A percentile compares a stretch with the other conserved stretches of the same genome.
These are phyloP conservation scores for Oncopeltus fasciatus DNA, from an alignment of 1,140 invertebrate genomes.

Conservation along the genomic window DNA sequence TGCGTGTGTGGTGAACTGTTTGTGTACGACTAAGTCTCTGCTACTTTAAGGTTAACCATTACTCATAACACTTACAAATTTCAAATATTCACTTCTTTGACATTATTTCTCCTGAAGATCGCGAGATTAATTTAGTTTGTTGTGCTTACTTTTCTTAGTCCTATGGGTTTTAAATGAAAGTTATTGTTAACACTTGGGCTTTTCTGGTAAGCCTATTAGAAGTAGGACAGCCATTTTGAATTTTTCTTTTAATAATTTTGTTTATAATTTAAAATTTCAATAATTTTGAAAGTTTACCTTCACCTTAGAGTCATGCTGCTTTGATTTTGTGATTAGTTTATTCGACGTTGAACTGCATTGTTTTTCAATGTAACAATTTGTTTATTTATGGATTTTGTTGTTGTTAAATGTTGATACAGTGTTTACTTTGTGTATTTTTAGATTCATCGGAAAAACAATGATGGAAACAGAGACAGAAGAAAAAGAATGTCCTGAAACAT, in stretches of 20 bases:
- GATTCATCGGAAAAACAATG: background rate
- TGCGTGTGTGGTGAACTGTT: background rate
- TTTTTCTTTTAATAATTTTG: conserved; percentile 14
- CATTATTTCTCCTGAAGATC: too few species aligned
- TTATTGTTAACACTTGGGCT: background rate
- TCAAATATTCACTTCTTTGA: too few species aligned
- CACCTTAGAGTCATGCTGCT: too few species aligned
- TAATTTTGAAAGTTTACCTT: too few species aligned
- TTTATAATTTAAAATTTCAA: conserved; percentile 15
- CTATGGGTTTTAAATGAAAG: too few species aligned
- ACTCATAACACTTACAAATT: background rate
- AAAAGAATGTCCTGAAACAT: background rate
- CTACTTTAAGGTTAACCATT: conserved; percentile 3
- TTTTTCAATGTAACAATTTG: background rate
- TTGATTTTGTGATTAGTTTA: too few species aligned
- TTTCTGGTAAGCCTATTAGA: conserved; percentile 8
- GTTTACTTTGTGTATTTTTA: background rate
- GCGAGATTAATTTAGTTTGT: too few species aligned
- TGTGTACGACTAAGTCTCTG: conserved; percentile 4
- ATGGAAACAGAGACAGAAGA: background rate
- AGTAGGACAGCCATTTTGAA: conserved; percentile 19
- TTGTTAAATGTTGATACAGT: background rate
- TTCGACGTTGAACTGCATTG: too few species aligned
- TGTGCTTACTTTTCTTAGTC: too few species aligned
- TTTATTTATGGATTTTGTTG: background rate